Evolutionary conservation across 2,888 invertebrate genomes (phyloP), one percentile per base, ranked within the genome.

Genomic region (Baccha elongata): DNA sequence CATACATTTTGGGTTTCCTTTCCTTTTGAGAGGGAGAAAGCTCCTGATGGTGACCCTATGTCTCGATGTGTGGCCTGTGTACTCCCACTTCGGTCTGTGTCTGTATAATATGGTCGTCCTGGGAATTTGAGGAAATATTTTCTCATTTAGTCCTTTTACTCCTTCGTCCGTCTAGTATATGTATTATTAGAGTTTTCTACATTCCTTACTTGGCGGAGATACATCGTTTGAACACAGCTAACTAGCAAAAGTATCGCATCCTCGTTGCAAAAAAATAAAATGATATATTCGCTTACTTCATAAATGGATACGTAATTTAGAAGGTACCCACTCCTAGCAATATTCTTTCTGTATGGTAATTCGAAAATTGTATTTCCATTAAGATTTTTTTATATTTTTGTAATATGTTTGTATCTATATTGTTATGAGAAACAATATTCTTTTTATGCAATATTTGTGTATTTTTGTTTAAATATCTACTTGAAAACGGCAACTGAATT

Each of bases 71-170:
- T 42, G 26, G 13, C 17, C 29, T 52, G 26, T 55, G 46, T 40
- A 29, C 64, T 37, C 17, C 44, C 32, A 58, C 50, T 42, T 6
- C 15, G 15, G 53, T 55, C 55, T 19, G 29, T 37, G 15, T 32
- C 23, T 65, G 44, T 42, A 37, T 64, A 46, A 29, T 26, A 44
- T 67, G 67, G 67, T 64, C 68, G 68, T 64, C 60, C 52, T 15
- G 83, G 83, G 83, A 83, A 68, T 83, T 78, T 42, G 7, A 55
- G 55, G 78, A 78, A 62, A 83, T 83, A 83, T 78, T 73, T 83
- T 73, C 83, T 83, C 78, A 83, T 83, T 80, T 83, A 37, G 35
- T 15, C 23, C 23, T 26, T 3, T 8, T 21, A 53, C 52, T 76
- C 60, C 53, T 67, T 60, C 64, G 62, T 81, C 74, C 65, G 53